phyloP scores from a whole-genome alignment of 2,888 invertebrate species.

The Isotomurus palustris region DNA sequence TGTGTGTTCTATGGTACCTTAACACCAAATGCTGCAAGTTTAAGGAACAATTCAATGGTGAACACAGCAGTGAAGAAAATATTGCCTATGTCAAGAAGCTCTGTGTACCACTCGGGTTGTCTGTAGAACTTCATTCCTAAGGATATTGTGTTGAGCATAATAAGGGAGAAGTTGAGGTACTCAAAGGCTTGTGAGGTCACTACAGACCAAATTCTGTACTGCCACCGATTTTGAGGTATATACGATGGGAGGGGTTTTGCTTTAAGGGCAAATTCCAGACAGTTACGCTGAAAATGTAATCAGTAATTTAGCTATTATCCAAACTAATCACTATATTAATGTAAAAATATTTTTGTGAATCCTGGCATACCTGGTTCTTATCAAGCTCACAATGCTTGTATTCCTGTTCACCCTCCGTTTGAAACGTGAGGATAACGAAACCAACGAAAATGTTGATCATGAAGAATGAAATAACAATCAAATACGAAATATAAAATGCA shows the following conservation, averaged over 20 bases:
- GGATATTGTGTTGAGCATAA: slow-evolving; percentile 59
- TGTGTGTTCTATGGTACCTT: too few relatives aligned
- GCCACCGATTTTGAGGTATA: slow-evolving; percentile 58
- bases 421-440: slow-evolving; percentile 61
- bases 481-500: slow-evolving; percentile 54
- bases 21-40: slow-evolving; percentile 57
- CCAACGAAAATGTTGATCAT: slow-evolving; percentile 65
- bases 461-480: slow-evolving; percentile 62
- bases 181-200: slow-evolving; percentile 61
- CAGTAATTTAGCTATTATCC: too few relatives aligned
- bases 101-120: slow-evolving; percentile 52
- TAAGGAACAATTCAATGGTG: slow-evolving; percentile 59
- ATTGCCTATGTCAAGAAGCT: slow-evolving; percentile 57
- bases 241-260: slow-evolving; percentile 59
- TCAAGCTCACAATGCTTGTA: slow-evolving; percentile 62
- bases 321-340: too few relatives aligned
- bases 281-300: slow-evolving; percentile 51
- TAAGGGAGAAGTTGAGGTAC: slow-evolving; percentile 59
- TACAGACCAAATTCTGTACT: slow-evolving; percentile 59
- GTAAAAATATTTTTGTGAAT: too few relatives aligned
- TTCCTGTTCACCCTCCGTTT: slow-evolving; percentile 61
- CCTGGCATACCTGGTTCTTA: slow-evolving; percentile 57
- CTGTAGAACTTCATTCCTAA: slow-evolving; percentile 58
- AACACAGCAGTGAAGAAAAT: slow-evolving; percentile 60
- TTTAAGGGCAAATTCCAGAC: slow-evolving; percentile 60